phyloP scores from a whole-genome alignment of 2,797 vertebrate genomes.

The Pogoniulus pusillus region DNA sequence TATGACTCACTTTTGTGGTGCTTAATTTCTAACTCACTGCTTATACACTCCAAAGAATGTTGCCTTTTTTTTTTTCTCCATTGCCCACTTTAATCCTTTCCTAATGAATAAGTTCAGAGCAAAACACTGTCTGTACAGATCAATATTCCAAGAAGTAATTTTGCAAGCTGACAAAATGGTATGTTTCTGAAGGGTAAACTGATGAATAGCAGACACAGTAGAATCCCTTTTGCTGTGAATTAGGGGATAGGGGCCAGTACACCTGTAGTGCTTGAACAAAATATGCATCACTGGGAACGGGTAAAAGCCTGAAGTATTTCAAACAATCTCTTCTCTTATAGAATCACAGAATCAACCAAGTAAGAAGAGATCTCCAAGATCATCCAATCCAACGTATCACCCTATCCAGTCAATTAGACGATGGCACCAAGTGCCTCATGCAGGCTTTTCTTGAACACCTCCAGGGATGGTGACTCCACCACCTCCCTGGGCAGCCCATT shows the following conservation, averaged over 20 bases:
- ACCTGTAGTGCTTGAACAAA: background rate
- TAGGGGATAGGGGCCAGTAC: background rate
- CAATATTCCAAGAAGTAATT: constrained; percentile 41
- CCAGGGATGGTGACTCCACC: too few relatives aligned
- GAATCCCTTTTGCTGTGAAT: background rate
- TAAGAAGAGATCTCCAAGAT: too few relatives aligned
- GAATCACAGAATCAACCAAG: too few relatives aligned
- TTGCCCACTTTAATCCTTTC: constrained; percentile 44
- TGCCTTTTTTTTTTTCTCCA: background rate
- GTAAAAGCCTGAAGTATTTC: constrained; percentile 2
- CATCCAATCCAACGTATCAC: too few relatives aligned
- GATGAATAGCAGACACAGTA: background rate
- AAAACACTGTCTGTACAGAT: constrained; percentile 15
- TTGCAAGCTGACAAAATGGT: constrained; percentile 35
- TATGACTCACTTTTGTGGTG: constrained; percentile 18
- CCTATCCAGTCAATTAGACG: too few relatives aligned
- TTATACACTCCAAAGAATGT: constrained; percentile 17
- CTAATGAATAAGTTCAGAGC: constrained; percentile 44
- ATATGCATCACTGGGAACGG: background rate
- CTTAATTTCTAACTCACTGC: constrained; percentile 39
- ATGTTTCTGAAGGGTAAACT: constrained; percentile 33
- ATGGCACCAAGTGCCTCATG: too few relatives aligned
- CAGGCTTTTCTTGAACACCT: too few relatives aligned
- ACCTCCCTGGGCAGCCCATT: too few relatives aligned
- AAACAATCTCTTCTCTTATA: background rate